A percentile compares a stretch with the other conserved stretches of the same genome.
These are phyloP conservation scores for Brenthis hecate DNA, from an alignment of 2,888 invertebrate genomes.

Conservation along the genomic window DNA sequence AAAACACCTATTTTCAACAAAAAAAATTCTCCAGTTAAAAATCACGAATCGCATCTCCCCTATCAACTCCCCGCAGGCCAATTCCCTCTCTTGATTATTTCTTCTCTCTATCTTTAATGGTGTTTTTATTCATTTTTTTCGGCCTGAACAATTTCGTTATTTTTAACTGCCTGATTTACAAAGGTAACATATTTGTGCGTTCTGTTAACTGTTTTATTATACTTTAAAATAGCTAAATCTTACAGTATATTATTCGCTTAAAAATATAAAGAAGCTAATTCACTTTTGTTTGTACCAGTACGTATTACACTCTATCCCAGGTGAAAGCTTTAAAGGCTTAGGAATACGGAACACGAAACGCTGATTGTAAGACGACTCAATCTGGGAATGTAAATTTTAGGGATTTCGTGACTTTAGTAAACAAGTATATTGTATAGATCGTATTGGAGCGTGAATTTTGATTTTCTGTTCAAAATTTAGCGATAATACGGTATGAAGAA, in stretches of 20 bases:
- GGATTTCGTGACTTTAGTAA: constrained; percentile 43
- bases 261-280: constrained; percentile 7
- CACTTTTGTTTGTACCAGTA: constrained; percentile 24
- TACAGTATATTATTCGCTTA: background rate
- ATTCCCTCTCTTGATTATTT: too few relatives aligned
- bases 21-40: too few relatives aligned
- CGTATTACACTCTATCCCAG: constrained; percentile 26
- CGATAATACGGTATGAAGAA: background rate
- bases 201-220: too few relatives aligned
- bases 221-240: too few relatives aligned
- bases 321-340: constrained; percentile 40
- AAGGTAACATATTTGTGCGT: too few relatives aligned
- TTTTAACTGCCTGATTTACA: too few relatives aligned
- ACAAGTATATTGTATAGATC: constrained; percentile 36
- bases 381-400: constrained; percentile 52
- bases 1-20: too few relatives aligned
- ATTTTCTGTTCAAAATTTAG: constrained; percentile 29
- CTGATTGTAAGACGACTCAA: constrained; percentile 41
- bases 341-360: constrained; percentile 39
- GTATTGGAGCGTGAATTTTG: constrained; percentile 45
- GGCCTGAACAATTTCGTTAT: too few relatives aligned
- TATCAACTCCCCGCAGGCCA: too few relatives aligned
- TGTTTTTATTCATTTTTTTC: too few relatives aligned
- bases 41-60: too few relatives aligned
- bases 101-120: too few relatives aligned